Conservation (phyloP, 2,888 invertebrate species). For the Chouioia cunea region DNA sequence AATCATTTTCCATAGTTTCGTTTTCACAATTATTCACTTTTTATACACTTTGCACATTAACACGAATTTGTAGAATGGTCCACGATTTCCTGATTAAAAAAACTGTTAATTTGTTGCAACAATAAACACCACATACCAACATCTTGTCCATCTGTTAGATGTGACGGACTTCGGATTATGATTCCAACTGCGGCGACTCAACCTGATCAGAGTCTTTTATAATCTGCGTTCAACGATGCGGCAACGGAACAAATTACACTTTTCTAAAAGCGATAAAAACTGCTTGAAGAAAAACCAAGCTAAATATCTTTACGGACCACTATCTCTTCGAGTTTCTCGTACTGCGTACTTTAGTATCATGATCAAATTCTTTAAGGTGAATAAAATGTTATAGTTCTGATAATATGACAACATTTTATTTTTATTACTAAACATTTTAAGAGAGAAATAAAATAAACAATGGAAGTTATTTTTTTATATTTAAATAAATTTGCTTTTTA, state of each 20-base stretch:
- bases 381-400: no score
- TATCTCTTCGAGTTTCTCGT: no score
- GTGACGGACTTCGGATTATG: slow-evolving; percentile 58
- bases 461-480: no score
- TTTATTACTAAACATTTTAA: no score
- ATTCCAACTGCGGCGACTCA: slow-evolving; percentile 59
- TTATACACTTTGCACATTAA: slow-evolving; percentile 1
- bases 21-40: neutral
- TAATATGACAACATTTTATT: no score
- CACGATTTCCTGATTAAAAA: neutral
- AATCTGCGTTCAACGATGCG: slow-evolving; percentile 64
- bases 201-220: slow-evolving; percentile 62
- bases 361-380: no score
- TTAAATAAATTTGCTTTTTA: no score
- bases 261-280: slow-evolving; percentile 66
- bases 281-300: slow-evolving; percentile 58
- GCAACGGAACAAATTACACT: slow-evolving; percentile 61
- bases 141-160: slow-evolving; percentile 56
- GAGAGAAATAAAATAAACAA: no score
- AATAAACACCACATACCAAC: slow-evolving; percentile 59
- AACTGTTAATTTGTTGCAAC: no score
- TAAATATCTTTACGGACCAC: slow-evolving; percentile 53
- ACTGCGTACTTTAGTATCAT: no score
- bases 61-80: neutral
- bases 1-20: no score